phyloP scores from a whole-genome alignment of 2,797 vertebrate genomes.

The Lepus oiostolus region DNA sequence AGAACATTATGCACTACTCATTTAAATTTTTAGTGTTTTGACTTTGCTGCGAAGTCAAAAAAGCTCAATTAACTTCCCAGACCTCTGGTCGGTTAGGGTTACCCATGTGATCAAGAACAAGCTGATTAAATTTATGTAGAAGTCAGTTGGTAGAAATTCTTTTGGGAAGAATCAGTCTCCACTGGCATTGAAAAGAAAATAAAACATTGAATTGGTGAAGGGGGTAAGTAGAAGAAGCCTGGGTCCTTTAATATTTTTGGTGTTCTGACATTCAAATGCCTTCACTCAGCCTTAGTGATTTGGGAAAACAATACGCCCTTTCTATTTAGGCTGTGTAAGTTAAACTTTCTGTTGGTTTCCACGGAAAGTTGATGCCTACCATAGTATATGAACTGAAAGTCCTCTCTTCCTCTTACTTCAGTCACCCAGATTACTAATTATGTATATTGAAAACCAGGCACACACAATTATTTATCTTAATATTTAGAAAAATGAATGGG shows the following conservation, averaged over 20 bases:
- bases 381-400: neutral
- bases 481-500: neutral
- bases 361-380: neutral
- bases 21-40: neutral
- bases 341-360: neutral
- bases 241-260: neutral
- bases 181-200: neutral
- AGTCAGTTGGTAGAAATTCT: neutral
- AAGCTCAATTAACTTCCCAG: neutral
- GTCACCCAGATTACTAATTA: slow-evolving; percentile 21
- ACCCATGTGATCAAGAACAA: neutral
- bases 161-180: neutral
- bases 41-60: neutral
- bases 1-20: neutral
- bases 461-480: neutral
- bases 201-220: neutral
- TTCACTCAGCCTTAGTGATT: neutral
- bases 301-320: neutral
- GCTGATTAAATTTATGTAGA: neutral
- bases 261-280: neutral
- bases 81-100: neutral
- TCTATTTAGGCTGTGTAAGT: neutral
- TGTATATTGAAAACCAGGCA: neutral
- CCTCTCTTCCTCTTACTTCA: neutral
- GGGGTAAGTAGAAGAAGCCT: neutral